Conservation (phyloP, 1,140 invertebrate species). For the Stegodyphus dumicola region DNA sequence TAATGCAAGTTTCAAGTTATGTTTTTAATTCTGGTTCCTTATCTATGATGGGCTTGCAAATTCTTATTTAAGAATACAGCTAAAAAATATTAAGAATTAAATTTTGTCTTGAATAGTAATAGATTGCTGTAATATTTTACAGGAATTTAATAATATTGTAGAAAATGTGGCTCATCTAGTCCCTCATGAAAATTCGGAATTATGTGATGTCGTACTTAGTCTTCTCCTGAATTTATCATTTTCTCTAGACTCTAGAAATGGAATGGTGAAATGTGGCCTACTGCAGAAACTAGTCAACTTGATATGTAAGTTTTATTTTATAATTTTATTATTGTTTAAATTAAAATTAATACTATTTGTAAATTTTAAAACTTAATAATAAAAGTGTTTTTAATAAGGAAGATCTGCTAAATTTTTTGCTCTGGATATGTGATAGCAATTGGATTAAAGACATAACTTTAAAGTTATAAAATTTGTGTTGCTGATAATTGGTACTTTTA, state of each 20-base stretch:
- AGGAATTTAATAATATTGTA: slow-evolving; percentile 70
- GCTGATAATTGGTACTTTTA: too few relatives aligned
- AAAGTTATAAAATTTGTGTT: too few relatives aligned
- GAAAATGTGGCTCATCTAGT: slow-evolving; percentile 72
- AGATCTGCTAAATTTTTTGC: too few relatives aligned
- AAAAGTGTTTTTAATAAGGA: too few relatives aligned
- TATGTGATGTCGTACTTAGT: slow-evolving; percentile 84
- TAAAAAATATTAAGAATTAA: background rate
- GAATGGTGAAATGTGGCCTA: slow-evolving; percentile 90
- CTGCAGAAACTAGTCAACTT: slow-evolving; percentile 90
- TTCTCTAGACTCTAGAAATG: slow-evolving; percentile 84
- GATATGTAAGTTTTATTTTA: slow-evolving; percentile 76
- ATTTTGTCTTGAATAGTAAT: background rate
- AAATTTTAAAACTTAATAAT: too few relatives aligned
- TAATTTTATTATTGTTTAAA: background rate
- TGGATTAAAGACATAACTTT: too few relatives aligned
- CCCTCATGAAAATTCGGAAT: slow-evolving; percentile 73
- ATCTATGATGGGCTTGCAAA: too few relatives aligned
- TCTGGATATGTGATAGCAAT: too few relatives aligned
- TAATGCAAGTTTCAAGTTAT: too few relatives aligned
- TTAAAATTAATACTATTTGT: background rate
- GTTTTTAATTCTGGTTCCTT: too few relatives aligned
- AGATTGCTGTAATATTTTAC: slow-evolving; percentile 28
- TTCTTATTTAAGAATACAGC: too few relatives aligned
- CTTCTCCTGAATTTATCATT: slow-evolving; percentile 96